Percentiles rank a stretch among this genome's conserved stretches.
phyloP scores from a whole-genome alignment of 2,888 invertebrate species.

The Adelphocoris suturalis region DNA sequence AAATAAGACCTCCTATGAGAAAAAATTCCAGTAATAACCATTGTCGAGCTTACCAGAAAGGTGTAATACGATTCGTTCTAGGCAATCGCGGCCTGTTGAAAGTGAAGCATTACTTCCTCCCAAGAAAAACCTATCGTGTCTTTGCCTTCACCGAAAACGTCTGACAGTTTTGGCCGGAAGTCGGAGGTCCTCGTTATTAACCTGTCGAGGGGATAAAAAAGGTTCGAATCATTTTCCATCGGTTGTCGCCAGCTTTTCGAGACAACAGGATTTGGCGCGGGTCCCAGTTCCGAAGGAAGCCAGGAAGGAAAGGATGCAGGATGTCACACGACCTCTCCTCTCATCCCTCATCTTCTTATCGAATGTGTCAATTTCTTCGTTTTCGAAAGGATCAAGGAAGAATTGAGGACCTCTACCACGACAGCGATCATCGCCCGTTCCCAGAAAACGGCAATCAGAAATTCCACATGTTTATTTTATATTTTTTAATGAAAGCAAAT shows the following conservation, averaged over 20 bases:
- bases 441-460: no score
- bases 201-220: conserved; percentile 38
- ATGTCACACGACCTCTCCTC: conserved; percentile 11
- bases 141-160: neutral
- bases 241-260: neutral
- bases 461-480: no score
- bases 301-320: conserved; percentile 36
- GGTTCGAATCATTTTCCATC: conserved; percentile 5
- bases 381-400: neutral
- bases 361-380: neutral
- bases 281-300: conserved; percentile 16
- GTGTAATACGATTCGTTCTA: neutral
- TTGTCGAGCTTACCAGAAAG: neutral
- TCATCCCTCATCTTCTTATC: neutral
- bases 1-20: neutral
- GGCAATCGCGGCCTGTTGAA: neutral
- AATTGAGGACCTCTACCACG: no score
- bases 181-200: conserved; percentile 49
- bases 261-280: conserved; percentile 28
- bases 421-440: no score
- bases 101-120: conserved; percentile 28
- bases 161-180: conserved; percentile 42
- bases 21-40: conserved; percentile 10
- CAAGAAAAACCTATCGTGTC: neutral
- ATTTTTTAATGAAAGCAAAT: no score